Conservation (phyloP, 2,888 invertebrate species). For the Flexamia atlantica region DNA sequence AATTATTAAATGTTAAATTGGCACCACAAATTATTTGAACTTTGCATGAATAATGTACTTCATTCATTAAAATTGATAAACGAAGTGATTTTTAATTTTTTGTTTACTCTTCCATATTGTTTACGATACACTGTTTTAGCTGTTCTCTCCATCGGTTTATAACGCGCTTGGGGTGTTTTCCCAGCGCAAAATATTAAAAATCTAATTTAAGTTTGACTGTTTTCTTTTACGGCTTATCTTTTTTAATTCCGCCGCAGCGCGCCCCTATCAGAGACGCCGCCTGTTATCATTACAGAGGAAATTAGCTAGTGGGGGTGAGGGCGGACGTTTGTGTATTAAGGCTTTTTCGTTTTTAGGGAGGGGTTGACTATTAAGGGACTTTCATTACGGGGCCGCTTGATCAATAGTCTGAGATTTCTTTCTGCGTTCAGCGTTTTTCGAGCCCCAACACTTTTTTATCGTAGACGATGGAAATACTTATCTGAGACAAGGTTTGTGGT, state of each 20-base stretch:
- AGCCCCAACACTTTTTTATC: too few species aligned
- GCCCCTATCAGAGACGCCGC: constrained; percentile 26
- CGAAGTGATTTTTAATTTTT: too few species aligned
- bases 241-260: constrained; percentile 28
- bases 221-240: constrained; percentile 45
- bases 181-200: constrained; percentile 35
- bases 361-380: constrained; percentile 19
- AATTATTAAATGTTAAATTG: too few species aligned
- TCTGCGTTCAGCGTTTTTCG: not conserved
- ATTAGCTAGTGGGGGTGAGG: constrained; percentile 50
- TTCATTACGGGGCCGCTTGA: constrained; percentile 4
- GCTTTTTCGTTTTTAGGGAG: constrained; percentile 20
- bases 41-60: too few species aligned
- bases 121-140: too few species aligned
- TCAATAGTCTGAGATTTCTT: constrained; percentile 1
- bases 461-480: too few species aligned
- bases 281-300: constrained; percentile 39
- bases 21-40: too few species aligned
- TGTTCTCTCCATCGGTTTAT: not conserved
- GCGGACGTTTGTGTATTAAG: constrained; percentile 8
- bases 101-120: too few species aligned
- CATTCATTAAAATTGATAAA: too few species aligned
- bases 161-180: not conserved
- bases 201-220: constrained; percentile 43
- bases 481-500: too few species aligned